Base-by-base conservation (phyloP, 2,113 vertebrate species). In the Artemisiospiza belli region DNA sequence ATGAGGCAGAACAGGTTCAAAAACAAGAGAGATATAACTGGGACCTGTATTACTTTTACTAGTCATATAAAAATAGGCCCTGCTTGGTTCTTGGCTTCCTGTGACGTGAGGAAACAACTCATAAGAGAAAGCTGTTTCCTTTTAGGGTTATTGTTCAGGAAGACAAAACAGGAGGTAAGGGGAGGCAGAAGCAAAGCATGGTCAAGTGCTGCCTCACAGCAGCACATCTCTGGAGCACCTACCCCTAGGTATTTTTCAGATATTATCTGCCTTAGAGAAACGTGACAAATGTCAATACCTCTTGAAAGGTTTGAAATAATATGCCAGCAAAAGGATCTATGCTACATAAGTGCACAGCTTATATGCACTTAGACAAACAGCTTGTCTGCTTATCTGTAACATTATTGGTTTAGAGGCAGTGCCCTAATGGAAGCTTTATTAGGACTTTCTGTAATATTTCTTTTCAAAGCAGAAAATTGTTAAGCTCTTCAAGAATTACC, bases 391-490 rank as follows among this genome's bases (percentile, higher is more conserved):
- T 79, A 87, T 80, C 86, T 83, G 61, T 64, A 61, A 77, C 41
- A 33, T 76, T 62, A 76, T 4, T 72, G 72, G 31, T 89, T 87
- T 62, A 89, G 57, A 43, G 66, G 72, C 64, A 67, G 72, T 43
- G 69, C 77, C n/a, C 28, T 81, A 83, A 81, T 68, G 80, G 86
- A 82, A 94, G 41, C 73, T 88, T 72, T 91, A 78, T 74, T 59
- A 49, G 49, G 47, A 55, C 30, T 89, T 94, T 80, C 55, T 77
- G 54, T 47, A 74, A 75, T 64, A 55, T 25, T 68, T 89, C 46
- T 77, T 90, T 83, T 72, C 82, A 94, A 91, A 75, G 89, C 67
- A 90, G 70, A 92, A 96, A 92, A 79, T 39, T 75, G 59, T 25
- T 58, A 92, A 76, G 47, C 68, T 96, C 37, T 79, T 73, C 57